These are phyloP conservation scores for Trichonephila clavata DNA, from an alignment of 1,140 invertebrate genomes.

Conservation along the genomic window DNA sequence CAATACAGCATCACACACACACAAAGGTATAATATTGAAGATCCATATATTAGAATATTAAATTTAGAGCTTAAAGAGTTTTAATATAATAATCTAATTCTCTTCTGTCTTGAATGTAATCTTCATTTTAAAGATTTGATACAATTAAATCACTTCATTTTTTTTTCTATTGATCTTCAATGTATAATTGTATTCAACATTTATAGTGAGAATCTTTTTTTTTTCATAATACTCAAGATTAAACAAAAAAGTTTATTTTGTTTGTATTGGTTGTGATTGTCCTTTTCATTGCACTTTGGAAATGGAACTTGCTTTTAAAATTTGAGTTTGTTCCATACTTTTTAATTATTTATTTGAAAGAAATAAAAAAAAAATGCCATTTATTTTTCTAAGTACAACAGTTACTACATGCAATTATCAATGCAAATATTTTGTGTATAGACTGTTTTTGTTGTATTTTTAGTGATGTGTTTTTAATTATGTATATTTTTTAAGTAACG, in stretches of 20 bases:
- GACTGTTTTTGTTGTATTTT: constrained; percentile 10
- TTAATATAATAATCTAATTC: neutral
- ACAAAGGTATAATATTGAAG: too few relatives aligned
- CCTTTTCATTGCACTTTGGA: neutral
- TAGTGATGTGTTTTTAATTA: constrained; percentile 3
- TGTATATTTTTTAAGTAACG: neutral
- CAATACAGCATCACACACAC: too few relatives aligned
- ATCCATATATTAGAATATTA: neutral
- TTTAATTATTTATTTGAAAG: neutral
- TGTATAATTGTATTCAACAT: neutral
- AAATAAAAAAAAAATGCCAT: neutral
- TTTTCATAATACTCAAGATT: neutral
- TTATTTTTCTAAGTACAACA: neutral
- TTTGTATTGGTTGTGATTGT: neutral
- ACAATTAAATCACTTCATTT: neutral
- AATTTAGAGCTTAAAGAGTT: neutral
- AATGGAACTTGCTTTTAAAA: neutral
- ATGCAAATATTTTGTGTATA: constrained; percentile 15
- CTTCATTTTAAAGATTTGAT: neutral
- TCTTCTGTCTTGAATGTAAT: neutral
- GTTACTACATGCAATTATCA: constrained; percentile 32
- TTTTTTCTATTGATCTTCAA: neutral
- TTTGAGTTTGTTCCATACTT: neutral
- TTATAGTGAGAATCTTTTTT: neutral
- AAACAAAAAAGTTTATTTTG: neutral